Base-by-base conservation (phyloP, 1,140 invertebrate species). In the Teleogryllus occipitalis region DNA sequence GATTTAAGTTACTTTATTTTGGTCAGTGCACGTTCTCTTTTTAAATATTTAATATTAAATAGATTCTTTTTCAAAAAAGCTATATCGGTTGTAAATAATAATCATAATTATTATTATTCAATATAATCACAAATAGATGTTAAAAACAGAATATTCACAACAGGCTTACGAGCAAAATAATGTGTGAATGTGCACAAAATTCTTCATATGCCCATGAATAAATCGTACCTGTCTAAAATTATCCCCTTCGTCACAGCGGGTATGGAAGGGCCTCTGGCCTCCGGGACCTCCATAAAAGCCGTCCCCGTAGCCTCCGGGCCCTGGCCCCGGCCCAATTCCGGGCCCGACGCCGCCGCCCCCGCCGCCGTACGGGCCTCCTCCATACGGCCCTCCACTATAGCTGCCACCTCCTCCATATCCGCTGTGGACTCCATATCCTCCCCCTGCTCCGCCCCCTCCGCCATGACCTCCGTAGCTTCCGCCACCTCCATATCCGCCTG, bases 211-310 rank as follows among this genome's bases (percentile, higher is more conserved):
- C 27, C 27, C 5, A 39, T 5, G 1, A 39, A 39, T 39, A 39
- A 39, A 39, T 39, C 76, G 80, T 79, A 85, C 84, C 82, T 95
- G 94, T 84, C 93, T 92, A 83, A 95, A 95, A 83, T 90, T 92
- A 81, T 95, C 94, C 73, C 89, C 89, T 72, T 94, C 93, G 82
- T 95, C 94, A 84, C 94, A 95, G 77, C 79, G 49, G 74, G 76
- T 39, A 5, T 39, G 72, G 49, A 39, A 80, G 18, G 79, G 48
- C 75, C 75, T 72, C 12, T 12, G 54, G 47, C 21, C 79, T 10
- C 75, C 75, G 15, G 21, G 8, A 48, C 76, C 76, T 77, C 80
- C 77, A 22, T 80, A 80, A 74, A 78, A 80, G 8, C 79, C 73
- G 39, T 78, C 81, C 49, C 76, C 78, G 72, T 47, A 15, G 75